Evolutionary conservation across 1,140 invertebrate genomes (phyloP).

Genomic region (Apis florea): DNA sequence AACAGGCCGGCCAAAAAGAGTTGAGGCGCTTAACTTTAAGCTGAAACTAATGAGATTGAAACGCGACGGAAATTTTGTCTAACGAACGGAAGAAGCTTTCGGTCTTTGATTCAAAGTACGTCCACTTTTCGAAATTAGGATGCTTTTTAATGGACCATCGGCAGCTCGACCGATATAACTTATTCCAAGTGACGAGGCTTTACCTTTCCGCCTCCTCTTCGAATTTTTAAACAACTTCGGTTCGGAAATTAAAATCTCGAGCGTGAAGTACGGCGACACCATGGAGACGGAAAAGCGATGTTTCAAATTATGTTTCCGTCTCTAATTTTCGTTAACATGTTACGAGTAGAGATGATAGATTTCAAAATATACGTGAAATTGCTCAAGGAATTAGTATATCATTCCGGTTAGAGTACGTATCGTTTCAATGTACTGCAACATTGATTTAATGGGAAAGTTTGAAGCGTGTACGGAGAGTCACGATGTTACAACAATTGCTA

Average conservation of each 20-base stretch:
- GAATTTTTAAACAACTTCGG: neutral
- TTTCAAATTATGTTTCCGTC: neutral
- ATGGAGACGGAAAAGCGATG: neutral
- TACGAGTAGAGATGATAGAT: neutral
- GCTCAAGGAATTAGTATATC: neutral
- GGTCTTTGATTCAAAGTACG: conserved; percentile 69
- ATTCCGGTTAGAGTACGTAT: neutral
- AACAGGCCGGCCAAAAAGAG: conserved; percentile 62
- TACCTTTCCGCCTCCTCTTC: neutral
- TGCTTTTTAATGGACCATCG: conserved; percentile 49
- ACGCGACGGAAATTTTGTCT: conserved; percentile 63
- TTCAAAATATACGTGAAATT: neutral
- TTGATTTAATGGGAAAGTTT: no score
- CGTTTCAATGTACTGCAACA: no score
- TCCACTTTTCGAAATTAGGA: conserved; percentile 69
- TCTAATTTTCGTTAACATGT: neutral
- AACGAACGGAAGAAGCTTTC: conserved; percentile 72
- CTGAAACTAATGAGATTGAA: conserved; percentile 70
- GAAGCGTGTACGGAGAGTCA: no score
- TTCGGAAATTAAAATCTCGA: neutral
- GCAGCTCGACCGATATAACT: neutral
- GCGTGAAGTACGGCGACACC: neutral
- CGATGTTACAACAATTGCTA: no score
- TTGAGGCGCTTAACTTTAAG: conserved; percentile 73
- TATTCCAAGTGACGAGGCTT: conserved; percentile 16